Evolutionary conservation across 2,888 invertebrate genomes (phyloP), one percentile per base, ranked within the genome.

Genomic region (Baccha elongata): DNA sequence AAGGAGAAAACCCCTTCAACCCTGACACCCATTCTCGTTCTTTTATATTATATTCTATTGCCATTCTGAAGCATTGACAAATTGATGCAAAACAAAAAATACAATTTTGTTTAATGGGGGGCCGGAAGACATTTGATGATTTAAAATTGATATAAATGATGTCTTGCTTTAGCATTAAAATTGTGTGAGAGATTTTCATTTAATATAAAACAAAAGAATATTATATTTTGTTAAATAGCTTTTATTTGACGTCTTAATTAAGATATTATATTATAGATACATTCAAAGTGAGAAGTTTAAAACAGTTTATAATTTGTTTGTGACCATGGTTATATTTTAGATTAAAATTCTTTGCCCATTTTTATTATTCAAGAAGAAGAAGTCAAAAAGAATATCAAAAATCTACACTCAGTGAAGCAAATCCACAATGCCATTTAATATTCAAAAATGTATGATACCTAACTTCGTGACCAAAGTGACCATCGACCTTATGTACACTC

Each of bases 1-100:
- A 76, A 71, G 76, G 58, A 58, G 46, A 37, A 23, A 52, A 29
- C n/a, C 48, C 40, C 50, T n/a, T 8, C 29, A 32, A n/a, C 60
- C 7, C 3, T 50, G 26, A 10, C 37, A 26, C 40, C 21, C 71
- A 26, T 60, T 37, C 3, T 29, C 17, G 0, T 0, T 19, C 7
- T 11, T 26, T 19, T 17, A 4, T 26, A 11, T 0, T 44, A 44
- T 7, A 7, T 29, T 52, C 29, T 29, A 52, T 17, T 55, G 21
- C 2, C 21, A 1, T 15, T 58, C 19, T 10, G 8, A 37, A 6
- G 5, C 7, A 26, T 2, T 26, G 58, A 58, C 15, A 40, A 40
- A 23, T 58, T 26, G 6, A 40, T 26, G 23, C 15, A 58, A 58
- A 58, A 58, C n/a, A n/a, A 40, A 3, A 37, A 55, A 11, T 1